phyloP scores from a whole-genome alignment of 2,888 invertebrate species.

The Drosophila helvetica region DNA sequence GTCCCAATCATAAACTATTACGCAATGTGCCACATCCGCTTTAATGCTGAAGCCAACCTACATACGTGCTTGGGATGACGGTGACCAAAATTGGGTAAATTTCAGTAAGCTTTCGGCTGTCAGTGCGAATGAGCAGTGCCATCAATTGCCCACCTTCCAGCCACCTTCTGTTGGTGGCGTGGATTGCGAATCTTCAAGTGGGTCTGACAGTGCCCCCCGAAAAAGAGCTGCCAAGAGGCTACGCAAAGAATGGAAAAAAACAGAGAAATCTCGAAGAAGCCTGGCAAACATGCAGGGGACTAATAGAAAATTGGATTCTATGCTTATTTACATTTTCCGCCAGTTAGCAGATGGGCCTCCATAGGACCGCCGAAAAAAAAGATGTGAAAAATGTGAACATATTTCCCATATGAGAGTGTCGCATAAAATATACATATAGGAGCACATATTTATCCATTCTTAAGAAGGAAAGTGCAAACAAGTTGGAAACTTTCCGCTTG shows the following conservation, averaged over 20 bases:
- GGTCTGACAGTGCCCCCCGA: slow-evolving; percentile 27
- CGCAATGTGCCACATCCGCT: slow-evolving; percentile 13
- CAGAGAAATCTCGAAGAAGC: slow-evolving; percentile 12
- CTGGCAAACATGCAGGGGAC: slow-evolving; percentile 38
- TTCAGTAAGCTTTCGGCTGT: slow-evolving; percentile 44
- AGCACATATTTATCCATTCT: too few relatives aligned
- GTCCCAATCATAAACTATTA: slow-evolving; percentile 29
- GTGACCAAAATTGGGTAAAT: slow-evolving; percentile 44
- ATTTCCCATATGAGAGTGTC: neutral
- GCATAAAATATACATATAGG: slow-evolving; percentile 8
- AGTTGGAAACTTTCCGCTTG: too few relatives aligned
- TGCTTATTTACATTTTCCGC: slow-evolving; percentile 58
- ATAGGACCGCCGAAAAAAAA: slow-evolving; percentile 14
- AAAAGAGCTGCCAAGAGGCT: slow-evolving; percentile 26
- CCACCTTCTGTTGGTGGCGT: slow-evolving; percentile 35
- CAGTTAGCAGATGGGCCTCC: slow-evolving; percentile 29
- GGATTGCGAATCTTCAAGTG: slow-evolving; percentile 60
- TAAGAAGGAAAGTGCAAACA: too few relatives aligned
- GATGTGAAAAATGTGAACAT: slow-evolving; percentile 10
- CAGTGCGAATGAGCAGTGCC: slow-evolving; percentile 51
- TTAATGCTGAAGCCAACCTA: slow-evolving; percentile 21
- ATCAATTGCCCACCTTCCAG: slow-evolving; percentile 45
- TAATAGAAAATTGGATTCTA: slow-evolving; percentile 60
- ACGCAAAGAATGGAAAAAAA: slow-evolving; percentile 6
- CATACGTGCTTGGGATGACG: neutral